Evolutionary conservation across 2,888 invertebrate genomes (phyloP).

Genomic region (Chloromyia formosa): DNA sequence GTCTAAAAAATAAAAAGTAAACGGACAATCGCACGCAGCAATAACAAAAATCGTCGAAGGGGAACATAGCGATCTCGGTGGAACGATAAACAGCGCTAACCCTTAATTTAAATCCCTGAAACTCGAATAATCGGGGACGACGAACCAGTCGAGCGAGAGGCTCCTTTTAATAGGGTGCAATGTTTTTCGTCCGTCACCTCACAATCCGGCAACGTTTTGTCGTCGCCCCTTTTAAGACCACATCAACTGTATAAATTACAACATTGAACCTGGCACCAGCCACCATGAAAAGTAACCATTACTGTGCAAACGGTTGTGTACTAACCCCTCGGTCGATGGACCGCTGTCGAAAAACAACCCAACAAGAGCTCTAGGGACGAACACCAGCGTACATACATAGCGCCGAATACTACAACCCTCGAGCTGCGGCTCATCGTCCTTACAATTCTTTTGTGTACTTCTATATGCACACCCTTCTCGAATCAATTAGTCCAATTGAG

Average conservation of each 20-base stretch:
- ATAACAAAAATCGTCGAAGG: neutral
- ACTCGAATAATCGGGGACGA: neutral
- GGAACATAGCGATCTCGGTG: neutral
- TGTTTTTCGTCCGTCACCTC: constrained; percentile 16
- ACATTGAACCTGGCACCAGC: constrained; percentile 27
- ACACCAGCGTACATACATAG: neutral
- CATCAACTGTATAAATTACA: constrained; percentile 41
- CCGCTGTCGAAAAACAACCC: constrained; percentile 1
- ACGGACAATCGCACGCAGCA: neutral
- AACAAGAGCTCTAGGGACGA: neutral
- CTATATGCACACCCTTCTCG: constrained; percentile 31
- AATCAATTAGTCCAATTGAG: constrained; percentile 50
- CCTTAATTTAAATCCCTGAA: constrained; percentile 1
- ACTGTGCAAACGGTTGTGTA: constrained; percentile 22
- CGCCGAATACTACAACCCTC: neutral
- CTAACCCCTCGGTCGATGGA: neutral
- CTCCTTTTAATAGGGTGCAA: constrained; percentile 22
- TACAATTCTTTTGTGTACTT: neutral
- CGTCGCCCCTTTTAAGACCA: constrained; percentile 15
- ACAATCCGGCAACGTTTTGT: neutral
- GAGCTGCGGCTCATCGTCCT: neutral
- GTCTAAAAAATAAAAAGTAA: constrained; percentile 10
- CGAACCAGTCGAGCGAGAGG: neutral
- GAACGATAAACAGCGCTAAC: constrained; percentile 27
- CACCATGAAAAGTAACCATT: constrained; percentile 18